Conservation (phyloP, 2,888 invertebrate genomes). For the Ectropis crepuscularia region DNA sequence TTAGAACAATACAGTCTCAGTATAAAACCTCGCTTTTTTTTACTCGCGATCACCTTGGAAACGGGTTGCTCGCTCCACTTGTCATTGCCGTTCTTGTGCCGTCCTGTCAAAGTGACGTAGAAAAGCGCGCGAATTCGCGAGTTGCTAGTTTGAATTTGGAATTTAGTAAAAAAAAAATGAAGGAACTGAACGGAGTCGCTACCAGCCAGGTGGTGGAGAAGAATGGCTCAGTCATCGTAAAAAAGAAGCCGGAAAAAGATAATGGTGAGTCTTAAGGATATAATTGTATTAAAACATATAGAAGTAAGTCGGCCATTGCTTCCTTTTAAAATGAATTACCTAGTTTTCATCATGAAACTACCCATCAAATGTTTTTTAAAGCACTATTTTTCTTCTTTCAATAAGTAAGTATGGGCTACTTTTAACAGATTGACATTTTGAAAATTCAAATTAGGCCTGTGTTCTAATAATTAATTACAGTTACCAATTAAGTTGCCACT, state of each 20-base stretch:
- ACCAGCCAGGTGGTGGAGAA: conserved; percentile 61
- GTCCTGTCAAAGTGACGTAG: conserved; percentile 77
- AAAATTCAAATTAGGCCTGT: too few relatives aligned
- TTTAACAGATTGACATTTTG: too few relatives aligned
- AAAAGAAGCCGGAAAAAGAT: conserved; percentile 66
- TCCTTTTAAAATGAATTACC: too few relatives aligned
- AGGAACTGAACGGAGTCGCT: conserved; percentile 69
- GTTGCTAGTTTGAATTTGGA: conserved; percentile 34
- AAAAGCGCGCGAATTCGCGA: conserved; percentile 67
- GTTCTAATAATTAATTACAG: too few relatives aligned
- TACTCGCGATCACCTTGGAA: conserved; percentile 70
- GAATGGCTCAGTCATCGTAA: conserved; percentile 64
- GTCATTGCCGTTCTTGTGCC: conserved; percentile 57
- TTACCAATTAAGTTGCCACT: too few relatives aligned
- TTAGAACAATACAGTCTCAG: conserved; percentile 30
- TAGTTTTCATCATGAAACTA: too few relatives aligned
- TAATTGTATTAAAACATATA: too few relatives aligned
- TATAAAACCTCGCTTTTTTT: conserved; percentile 45
- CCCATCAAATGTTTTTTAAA: too few relatives aligned
- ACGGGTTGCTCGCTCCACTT: conserved; percentile 60
- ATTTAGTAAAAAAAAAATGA: conserved; percentile 60
- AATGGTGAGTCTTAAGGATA: conserved; percentile 59
- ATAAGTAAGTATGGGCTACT: too few relatives aligned
- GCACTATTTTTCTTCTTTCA: too few relatives aligned
- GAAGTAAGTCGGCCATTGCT: too few relatives aligned